A percentile compares a stretch with the other conserved stretches of the same genome.
phyloP scores from a whole-genome alignment of 1,140 invertebrate genomes.

The Drosophila pectinifera region DNA sequence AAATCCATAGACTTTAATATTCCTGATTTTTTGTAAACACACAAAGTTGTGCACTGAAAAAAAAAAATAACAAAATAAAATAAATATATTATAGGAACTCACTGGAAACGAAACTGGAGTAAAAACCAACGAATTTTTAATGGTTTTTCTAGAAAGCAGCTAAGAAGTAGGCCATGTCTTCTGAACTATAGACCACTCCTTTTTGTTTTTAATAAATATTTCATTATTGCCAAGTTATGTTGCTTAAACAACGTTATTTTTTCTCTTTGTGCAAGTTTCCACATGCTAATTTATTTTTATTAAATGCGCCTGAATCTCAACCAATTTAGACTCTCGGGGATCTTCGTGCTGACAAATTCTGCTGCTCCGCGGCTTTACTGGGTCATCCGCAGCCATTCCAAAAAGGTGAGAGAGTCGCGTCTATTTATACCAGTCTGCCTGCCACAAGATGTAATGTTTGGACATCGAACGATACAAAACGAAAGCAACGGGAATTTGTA shows the following conservation, averaged over 20 bases:
- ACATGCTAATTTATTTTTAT: slow-evolving; percentile 56
- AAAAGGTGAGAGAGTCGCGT: slow-evolving; percentile 37
- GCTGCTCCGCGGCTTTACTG: slow-evolving; percentile 24
- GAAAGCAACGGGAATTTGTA: slow-evolving; percentile 51
- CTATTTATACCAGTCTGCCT: slow-evolving; percentile 37
- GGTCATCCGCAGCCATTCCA: slow-evolving; percentile 49
- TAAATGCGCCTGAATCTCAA: slow-evolving; percentile 44
- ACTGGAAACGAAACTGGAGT: no score
- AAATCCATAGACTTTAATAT: slow-evolving; percentile 1
- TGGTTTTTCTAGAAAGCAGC: no score
- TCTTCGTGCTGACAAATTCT: slow-evolving; percentile 27
- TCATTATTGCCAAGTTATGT: no score
- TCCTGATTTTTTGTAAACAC: slow-evolving; percentile 23
- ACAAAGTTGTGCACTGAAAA: slow-evolving; percentile 2
- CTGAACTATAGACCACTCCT: no score
- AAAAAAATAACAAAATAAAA: not conserved
- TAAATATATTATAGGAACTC: not conserved
- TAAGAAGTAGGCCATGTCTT: not conserved
- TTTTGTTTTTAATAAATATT: not conserved
- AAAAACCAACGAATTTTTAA: no score
- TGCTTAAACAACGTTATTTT: not conserved
- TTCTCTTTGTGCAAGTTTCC: slow-evolving; percentile 18
- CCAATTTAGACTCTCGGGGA: slow-evolving; percentile 53
- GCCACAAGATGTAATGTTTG: slow-evolving; percentile 57
- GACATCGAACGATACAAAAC: slow-evolving; percentile 38